Conservation (phyloP, 2,888 invertebrate species). For the Chrysolina americana region DNA sequence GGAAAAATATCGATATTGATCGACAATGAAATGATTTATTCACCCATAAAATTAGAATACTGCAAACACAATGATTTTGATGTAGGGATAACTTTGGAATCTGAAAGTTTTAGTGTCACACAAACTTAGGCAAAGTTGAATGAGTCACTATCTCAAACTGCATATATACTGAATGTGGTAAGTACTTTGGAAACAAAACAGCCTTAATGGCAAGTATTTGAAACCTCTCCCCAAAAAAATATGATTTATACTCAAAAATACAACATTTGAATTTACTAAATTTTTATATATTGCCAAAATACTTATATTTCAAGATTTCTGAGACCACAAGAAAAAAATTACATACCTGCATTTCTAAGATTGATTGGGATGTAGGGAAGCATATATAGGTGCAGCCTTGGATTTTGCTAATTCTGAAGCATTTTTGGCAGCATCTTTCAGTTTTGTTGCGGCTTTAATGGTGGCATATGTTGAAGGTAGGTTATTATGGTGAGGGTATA, state of each 20-base stretch:
- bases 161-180: too few relatives aligned
- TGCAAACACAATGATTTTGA: too few relatives aligned
- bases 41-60: too few relatives aligned
- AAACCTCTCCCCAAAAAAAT: too few relatives aligned
- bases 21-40: neutral
- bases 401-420: constrained; percentile 86
- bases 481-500: constrained; percentile 76
- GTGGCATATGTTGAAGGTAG: constrained; percentile 61
- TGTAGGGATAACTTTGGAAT: too few relatives aligned
- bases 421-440: constrained; percentile 86
- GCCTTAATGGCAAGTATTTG: too few relatives aligned
- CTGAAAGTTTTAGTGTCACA: too few relatives aligned
- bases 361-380: constrained; percentile 67
- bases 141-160: too few relatives aligned
- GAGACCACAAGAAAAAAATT: neutral
- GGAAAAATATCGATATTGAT: neutral
- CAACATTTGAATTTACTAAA: neutral
- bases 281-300: neutral
- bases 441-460: constrained; percentile 69
- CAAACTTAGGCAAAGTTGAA: too few relatives aligned
- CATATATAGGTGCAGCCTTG: constrained; percentile 70
- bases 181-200: too few relatives aligned
- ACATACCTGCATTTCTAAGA: constrained; percentile 55
- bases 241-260: neutral
- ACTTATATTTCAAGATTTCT: neutral